phyloP scores from a whole-genome alignment of 2,113 vertebrate species.

The Lamprotornis superbus region DNA sequence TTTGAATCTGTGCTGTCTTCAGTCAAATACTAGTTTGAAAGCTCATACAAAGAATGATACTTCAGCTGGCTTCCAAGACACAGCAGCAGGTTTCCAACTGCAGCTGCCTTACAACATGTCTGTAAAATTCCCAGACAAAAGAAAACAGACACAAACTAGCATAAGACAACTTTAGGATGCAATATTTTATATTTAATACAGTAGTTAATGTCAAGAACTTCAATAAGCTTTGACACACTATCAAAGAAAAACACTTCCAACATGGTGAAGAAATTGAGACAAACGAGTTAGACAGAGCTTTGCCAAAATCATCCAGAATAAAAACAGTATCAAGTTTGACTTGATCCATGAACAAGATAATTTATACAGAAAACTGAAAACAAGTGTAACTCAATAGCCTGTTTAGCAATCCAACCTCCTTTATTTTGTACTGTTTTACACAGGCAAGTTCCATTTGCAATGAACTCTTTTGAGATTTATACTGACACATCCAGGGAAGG shows the following conservation, averaged over 20 bases:
- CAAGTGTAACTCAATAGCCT: neutral
- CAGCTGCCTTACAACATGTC: conserved; percentile 16
- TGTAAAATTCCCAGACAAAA: conserved; percentile 36
- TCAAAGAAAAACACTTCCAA: conserved; percentile 17
- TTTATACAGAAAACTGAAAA: neutral
- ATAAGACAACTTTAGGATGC: neutral
- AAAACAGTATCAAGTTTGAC: neutral
- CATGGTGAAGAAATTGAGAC: neutral
- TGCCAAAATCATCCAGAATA: neutral
- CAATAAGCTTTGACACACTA: neutral
- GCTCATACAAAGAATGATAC: neutral
- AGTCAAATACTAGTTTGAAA: neutral
- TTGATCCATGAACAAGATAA: neutral
- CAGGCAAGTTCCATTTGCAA: neutral
- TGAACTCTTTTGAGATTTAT: neutral
- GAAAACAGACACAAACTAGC: conserved; percentile 14
- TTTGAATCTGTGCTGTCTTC: neutral
- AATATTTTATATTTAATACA: conserved; percentile 46
- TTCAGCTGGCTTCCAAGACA: conserved; percentile 13
- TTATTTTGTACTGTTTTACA: neutral
- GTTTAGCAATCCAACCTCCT: neutral
- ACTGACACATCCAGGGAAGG: neutral
- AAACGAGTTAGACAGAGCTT: neutral
- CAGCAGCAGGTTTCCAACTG: conserved; percentile 29
- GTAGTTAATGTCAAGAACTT: conserved; percentile 28